Percentiles rank a stretch among this genome's conserved stretches.
Conservation (phyloP, 2,888 invertebrate species). For the Clusia tigrina region DNA sequence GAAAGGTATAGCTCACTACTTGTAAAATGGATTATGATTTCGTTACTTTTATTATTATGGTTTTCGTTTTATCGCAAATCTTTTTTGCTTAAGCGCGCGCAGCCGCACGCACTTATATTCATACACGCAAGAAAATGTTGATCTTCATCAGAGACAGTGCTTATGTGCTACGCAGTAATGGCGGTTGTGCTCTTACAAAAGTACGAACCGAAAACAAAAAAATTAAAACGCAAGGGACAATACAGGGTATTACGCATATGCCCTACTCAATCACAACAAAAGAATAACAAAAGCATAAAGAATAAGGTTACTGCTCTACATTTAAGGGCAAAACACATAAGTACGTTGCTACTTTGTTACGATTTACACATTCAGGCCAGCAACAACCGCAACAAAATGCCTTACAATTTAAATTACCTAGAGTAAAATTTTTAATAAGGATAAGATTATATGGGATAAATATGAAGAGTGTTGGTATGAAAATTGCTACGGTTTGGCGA, state of each 20-base stretch:
- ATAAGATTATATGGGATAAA: background rate
- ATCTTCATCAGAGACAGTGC: background rate
- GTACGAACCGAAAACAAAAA: background rate
- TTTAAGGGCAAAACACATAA: background rate
- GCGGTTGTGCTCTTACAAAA: background rate
- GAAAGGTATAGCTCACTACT: conserved; percentile 34
- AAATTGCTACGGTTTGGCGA: too few relatives aligned
- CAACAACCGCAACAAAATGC: background rate
- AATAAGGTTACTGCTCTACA: background rate
- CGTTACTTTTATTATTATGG: conserved; percentile 20
- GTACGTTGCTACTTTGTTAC: conserved; percentile 5
- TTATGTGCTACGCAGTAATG: too few relatives aligned
- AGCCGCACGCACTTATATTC: background rate
- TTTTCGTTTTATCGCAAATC: conserved; percentile 1
- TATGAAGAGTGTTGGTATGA: background rate
- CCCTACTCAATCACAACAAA: conserved; percentile 24
- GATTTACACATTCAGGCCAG: background rate
- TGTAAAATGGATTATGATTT: conserved; percentile 44
- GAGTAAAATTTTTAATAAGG: too few relatives aligned
- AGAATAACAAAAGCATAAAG: background rate
- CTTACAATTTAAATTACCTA: too few relatives aligned
- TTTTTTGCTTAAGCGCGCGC: background rate
- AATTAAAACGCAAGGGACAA: background rate
- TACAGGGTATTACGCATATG: conserved; percentile 11
- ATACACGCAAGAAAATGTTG: background rate